Percentiles rank a stretch among this genome's conserved stretches.
These are phyloP conservation scores for Cerastis rubricosa DNA, from an alignment of 2,888 invertebrate genomes.

Conservation along the genomic window DNA sequence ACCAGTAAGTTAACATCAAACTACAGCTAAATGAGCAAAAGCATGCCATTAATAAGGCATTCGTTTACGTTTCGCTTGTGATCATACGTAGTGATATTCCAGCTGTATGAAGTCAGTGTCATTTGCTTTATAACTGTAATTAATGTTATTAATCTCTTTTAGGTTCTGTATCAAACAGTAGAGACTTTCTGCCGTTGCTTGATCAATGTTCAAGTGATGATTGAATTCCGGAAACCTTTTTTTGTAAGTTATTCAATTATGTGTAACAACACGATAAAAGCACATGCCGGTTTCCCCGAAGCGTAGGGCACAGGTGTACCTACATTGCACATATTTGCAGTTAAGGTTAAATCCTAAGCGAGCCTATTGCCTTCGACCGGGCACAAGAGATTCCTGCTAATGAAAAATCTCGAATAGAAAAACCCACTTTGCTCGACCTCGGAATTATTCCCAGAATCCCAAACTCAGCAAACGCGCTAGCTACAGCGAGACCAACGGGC, in stretches of 20 bases:
- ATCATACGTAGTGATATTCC: background rate
- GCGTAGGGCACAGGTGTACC: background rate
- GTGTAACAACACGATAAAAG: background rate
- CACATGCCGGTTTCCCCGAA: background rate
- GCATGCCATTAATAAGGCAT: background rate
- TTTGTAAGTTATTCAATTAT: constrained; percentile 15
- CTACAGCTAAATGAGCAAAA: background rate
- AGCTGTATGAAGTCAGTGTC: background rate
- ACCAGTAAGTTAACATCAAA: constrained; percentile 15
- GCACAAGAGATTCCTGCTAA: background rate
- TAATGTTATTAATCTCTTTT: background rate
- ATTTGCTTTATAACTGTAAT: background rate
- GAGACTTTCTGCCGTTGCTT: constrained; percentile 45
- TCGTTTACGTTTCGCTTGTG: background rate
- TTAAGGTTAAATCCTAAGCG: background rate
- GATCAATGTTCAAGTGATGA: constrained; percentile 44
- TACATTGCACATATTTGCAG: background rate
- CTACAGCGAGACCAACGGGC: background rate
- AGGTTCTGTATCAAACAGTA: constrained; percentile 46
- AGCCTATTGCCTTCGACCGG: background rate
- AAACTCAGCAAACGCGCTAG: background rate
- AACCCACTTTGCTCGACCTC: background rate
- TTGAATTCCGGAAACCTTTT: constrained; percentile 3
- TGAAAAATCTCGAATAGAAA: background rate
- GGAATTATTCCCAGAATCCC: background rate